Conservation (phyloP, 2,113 vertebrate species). For the Aegotheles bennettii region DNA sequence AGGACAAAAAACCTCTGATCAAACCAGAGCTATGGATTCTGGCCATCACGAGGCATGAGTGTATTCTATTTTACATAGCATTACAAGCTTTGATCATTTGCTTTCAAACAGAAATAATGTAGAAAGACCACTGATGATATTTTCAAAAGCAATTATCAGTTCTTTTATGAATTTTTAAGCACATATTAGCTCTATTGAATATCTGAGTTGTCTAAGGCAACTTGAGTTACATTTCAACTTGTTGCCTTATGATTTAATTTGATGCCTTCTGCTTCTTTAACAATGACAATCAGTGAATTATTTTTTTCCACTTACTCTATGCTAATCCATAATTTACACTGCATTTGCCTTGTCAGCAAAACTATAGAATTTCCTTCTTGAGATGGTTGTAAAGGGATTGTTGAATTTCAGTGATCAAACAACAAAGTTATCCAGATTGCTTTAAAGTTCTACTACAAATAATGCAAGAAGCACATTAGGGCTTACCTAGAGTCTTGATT, state of each 20-base stretch:
- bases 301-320: neutral
- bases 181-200: neutral
- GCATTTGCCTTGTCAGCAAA: neutral
- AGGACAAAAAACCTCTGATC: neutral
- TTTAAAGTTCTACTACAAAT: neutral
- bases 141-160: neutral
- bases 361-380: neutral
- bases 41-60: neutral
- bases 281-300: neutral
- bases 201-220: neutral
- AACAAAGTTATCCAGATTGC: neutral
- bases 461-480: neutral
- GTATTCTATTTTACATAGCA: neutral
- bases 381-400: neutral
- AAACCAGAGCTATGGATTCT: neutral
- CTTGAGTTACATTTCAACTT: neutral
- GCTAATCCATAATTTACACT: neutral
- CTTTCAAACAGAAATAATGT: neutral
- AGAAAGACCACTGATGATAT: neutral
- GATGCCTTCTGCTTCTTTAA: neutral
- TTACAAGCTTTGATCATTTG: neutral
- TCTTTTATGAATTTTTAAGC: neutral
- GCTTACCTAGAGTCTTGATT: neutral
- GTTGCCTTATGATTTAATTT: neutral
- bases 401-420: neutral